A percentile compares a stretch with the other conserved stretches of the same genome.
These are phyloP conservation scores for Panopea generosa DNA, from an alignment of 2,888 invertebrate genomes.

Conservation along the genomic window DNA sequence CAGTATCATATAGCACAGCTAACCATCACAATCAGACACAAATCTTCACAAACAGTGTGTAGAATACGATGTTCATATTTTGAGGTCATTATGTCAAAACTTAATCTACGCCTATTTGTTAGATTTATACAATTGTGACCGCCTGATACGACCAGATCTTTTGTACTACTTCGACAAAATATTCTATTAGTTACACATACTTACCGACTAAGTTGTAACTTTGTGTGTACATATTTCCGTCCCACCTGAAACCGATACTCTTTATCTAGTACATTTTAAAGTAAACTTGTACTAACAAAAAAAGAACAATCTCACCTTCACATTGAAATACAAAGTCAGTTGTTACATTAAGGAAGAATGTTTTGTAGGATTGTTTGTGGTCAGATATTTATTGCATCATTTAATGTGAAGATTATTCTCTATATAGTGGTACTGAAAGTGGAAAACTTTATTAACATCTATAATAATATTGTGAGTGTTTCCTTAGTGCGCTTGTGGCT, in stretches of 20 bases:
- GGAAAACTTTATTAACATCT: no score
- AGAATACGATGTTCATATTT: slow-evolving; percentile 36
- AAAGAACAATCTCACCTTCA: no score
- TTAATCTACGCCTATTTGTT: slow-evolving; percentile 5
- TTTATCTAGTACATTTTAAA: slow-evolving; percentile 4
- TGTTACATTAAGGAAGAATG: no score
- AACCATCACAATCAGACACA: not conserved
- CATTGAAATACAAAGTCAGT: no score
- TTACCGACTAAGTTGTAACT: slow-evolving; percentile 25
- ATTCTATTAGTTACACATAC: slow-evolving; percentile 46
- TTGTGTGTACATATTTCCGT: slow-evolving; percentile 29
- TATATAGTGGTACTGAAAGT: no score
- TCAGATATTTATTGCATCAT: no score
- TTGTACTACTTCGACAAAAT: slow-evolving; percentile 27
- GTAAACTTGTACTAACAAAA: not conserved
- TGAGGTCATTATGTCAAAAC: slow-evolving; percentile 25
- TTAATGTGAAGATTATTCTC: no score
- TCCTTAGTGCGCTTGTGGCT: no score
- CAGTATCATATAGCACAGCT: no score
- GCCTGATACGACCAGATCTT: slow-evolving; percentile 25
- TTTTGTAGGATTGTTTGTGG: no score
- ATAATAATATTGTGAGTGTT: no score
- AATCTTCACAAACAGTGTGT: slow-evolving; percentile 1
- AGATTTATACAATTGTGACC: slow-evolving; percentile 26
- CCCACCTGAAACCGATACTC: slow-evolving; percentile 14